Evolutionary conservation across 2,888 invertebrate genomes (phyloP).

Genomic region (Azorinus chamasolen): DNA sequence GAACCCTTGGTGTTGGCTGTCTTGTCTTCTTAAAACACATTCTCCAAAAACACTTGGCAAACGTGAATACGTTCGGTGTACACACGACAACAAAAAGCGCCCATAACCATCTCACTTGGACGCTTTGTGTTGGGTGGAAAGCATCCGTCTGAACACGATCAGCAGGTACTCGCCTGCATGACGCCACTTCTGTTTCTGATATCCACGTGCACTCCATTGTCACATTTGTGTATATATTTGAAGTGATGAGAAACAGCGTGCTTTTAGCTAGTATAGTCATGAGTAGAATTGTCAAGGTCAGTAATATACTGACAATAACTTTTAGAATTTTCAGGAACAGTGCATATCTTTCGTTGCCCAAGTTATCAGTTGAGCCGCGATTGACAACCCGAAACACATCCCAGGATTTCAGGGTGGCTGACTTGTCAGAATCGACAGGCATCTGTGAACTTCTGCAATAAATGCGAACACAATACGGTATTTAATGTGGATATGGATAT

Average conservation of each 20-base stretch:
- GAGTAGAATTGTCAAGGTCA: slow-evolving; percentile 93
- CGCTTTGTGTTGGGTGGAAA: slow-evolving; percentile 72
- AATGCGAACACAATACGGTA: too few relatives aligned
- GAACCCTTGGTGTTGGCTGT: slow-evolving; percentile 68
- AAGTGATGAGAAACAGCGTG: slow-evolving; percentile 88
- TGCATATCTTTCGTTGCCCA: slow-evolving; percentile 72
- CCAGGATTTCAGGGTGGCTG: slow-evolving; percentile 73
- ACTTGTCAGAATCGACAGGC: slow-evolving; percentile 59
- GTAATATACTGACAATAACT: slow-evolving; percentile 93
- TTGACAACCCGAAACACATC: slow-evolving; percentile 75
- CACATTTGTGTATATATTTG: slow-evolving; percentile 77
- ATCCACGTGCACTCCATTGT: slow-evolving; percentile 70
- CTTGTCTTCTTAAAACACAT: slow-evolving; percentile 85
- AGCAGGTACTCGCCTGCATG: slow-evolving; percentile 71
- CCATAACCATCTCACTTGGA: slow-evolving; percentile 86
- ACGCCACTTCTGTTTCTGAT: slow-evolving; percentile 64
- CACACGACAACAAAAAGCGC: slow-evolving; percentile 84
- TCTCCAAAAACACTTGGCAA: slow-evolving; percentile 85
- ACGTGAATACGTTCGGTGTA: slow-evolving; percentile 85
- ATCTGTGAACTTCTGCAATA: too few relatives aligned
- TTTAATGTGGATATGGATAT: too few relatives aligned
- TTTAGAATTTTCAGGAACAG: slow-evolving; percentile 77
- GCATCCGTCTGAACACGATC: slow-evolving; percentile 62
- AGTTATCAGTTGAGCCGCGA: slow-evolving; percentile 58
- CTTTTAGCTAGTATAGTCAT: slow-evolving; percentile 96